A percentile compares a stretch with the other conserved stretches of the same genome.
These are phyloP conservation scores for Sebastes hubbsi DNA, from an alignment of 2,797 vertebrate genomes.

Conservation along the genomic window DNA sequence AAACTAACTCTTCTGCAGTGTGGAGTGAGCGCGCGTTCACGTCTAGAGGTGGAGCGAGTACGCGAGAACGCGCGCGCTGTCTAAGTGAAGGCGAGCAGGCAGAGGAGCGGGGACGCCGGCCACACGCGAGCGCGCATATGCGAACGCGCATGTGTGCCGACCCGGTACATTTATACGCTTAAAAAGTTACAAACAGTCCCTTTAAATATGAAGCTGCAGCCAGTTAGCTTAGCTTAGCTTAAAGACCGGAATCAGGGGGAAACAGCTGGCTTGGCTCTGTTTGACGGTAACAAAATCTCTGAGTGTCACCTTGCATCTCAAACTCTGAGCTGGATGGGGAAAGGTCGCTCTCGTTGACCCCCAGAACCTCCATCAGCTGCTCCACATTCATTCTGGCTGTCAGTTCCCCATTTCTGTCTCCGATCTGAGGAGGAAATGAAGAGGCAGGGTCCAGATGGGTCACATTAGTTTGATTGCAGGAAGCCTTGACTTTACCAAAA, in stretches of 20 bases:
- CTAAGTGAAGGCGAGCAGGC: too few relatives aligned
- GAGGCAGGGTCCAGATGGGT: not conserved
- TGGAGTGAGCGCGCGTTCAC: too few relatives aligned
- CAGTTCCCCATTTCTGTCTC: slow-evolving; percentile 91
- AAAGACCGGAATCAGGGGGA: not conserved
- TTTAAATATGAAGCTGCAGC: not conserved
- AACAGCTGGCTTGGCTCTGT: not conserved
- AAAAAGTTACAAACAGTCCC: too few relatives aligned
- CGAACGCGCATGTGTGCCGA: too few relatives aligned
- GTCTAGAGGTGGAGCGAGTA: too few relatives aligned
- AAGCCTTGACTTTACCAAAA: not conserved
- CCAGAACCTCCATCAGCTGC: slow-evolving; percentile 88
- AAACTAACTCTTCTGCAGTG: too few relatives aligned
- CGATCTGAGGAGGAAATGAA: slow-evolving; percentile 80
- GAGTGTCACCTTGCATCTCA: slow-evolving; percentile 89
- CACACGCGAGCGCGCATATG: too few relatives aligned
- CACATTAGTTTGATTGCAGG: not conserved
- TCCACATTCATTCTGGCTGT: slow-evolving; percentile 91
- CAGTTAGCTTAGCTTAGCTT: not conserved
- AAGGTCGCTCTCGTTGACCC: slow-evolving; percentile 81
- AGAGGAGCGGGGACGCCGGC: too few relatives aligned
- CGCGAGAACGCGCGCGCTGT: too few relatives aligned
- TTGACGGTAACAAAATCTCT: not conserved
- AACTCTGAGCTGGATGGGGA: slow-evolving; percentile 87
- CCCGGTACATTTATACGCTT: too few relatives aligned